Base-by-base conservation (phyloP, 2,113 vertebrate species). In the Triplophysa siluroides region DNA sequence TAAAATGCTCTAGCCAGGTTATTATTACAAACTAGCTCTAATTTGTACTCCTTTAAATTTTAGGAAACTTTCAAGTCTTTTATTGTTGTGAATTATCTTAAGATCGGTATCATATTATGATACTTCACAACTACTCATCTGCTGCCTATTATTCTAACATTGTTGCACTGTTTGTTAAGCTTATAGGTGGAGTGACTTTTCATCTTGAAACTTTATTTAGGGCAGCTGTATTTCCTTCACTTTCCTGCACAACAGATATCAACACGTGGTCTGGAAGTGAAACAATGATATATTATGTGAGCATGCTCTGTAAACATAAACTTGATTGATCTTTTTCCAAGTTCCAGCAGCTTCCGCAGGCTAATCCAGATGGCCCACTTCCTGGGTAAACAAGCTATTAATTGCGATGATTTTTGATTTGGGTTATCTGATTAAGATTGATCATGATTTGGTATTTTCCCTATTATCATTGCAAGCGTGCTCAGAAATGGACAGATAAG, bases 341-440 rank as follows among this genome's bases (percentile, higher is more conserved):
- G 69, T 78, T 79, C 76, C 47, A 78, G 43, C 79, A 74, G 64
- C 79, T 69, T 69, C 56, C 75, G 65, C 52, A 26, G 67, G 68
- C 75, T 81, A 84, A 78, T 84, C 79, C 70, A 75, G 77, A 78
- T 69, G 75, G 69, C 75, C 70, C 75, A 65, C 68, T 75, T 84
- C 73, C 64, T 72, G 64, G 47, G 79, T 81, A 78, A 83, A 78
- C 69, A 84, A 74, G 77, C 54, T 63, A 78, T 82, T 82, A 73
- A 78, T 82, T 82, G 78, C 75, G 19, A 50, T 60, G 60, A 82
- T 66, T 67, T 78, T 75, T 73, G 60, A 78, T 78, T 77, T 58
- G 43, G 33, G 71, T 61, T 64, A 52, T 72, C 78, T 63, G 69
- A 41, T 45, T 63, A 60, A 72, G 69, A 80, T 79, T 1, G 54